phyloP scores from a whole-genome alignment of 35 echinoderm and acorn worm species.

The Ophioderma brevispina region DNA sequence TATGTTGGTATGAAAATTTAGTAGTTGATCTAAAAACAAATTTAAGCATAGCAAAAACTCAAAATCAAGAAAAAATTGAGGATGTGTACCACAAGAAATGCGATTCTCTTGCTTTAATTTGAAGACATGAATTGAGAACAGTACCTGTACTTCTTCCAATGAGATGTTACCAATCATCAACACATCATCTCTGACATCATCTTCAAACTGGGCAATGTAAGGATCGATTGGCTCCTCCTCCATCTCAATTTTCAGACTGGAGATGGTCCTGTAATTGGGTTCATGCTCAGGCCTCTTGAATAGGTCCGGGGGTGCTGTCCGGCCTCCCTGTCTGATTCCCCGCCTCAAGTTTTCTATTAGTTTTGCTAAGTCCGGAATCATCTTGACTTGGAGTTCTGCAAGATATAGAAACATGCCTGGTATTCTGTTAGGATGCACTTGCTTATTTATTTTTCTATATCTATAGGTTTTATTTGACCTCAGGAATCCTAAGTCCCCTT shows the following conservation, averaged over 20 bases:
- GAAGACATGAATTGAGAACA: too few species aligned
- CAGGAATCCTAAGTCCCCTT: too few species aligned
- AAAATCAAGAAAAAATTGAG: too few species aligned
- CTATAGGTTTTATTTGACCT: too few species aligned
- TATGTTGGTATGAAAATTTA: too few species aligned
- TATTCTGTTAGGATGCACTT: too few species aligned
- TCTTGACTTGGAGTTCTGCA: conserved; percentile 65
- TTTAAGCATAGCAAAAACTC: too few species aligned
- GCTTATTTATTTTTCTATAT: too few species aligned
- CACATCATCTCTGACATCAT: conserved; percentile 87
- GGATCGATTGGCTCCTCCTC: conserved; percentile 89
- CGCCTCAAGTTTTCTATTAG: conserved; percentile 87
- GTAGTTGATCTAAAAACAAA: too few species aligned
- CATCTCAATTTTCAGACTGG: conserved; percentile 62
- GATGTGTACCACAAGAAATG: too few species aligned
- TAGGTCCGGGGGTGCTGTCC: conserved; percentile 66
- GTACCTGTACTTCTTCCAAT: conserved; percentile 97
- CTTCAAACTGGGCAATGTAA: conserved; percentile 89
- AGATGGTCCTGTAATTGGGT: conserved; percentile 86
- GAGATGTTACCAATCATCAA: conserved; percentile 99
- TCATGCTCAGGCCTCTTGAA: conserved; percentile 94
- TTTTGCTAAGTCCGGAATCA: conserved; percentile 75
- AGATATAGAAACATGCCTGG: too few species aligned
- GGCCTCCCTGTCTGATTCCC: conserved; percentile 83
- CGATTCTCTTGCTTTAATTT: too few species aligned